These are phyloP conservation scores for Tretioscincus oriximinensis DNA, from an alignment of 2,113 vertebrate species.

Conservation along the genomic window DNA sequence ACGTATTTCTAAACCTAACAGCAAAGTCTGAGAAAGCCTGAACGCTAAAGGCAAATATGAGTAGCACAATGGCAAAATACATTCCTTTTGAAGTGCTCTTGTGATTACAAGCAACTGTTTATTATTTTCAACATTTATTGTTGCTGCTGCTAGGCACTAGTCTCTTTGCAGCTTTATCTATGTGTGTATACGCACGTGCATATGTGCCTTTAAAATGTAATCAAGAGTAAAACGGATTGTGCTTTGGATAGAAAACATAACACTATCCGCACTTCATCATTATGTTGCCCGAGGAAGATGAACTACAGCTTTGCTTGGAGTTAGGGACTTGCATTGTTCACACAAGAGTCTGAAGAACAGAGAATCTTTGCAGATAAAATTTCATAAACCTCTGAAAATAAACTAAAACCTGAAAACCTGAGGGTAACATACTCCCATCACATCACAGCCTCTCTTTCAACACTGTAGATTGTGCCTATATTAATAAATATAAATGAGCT, in stretches of 20 bases:
- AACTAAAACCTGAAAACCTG: background rate
- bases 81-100: background rate
- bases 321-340: conserved; percentile 1
- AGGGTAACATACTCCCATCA: background rate
- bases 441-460: background rate
- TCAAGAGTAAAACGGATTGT: background rate
- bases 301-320: background rate
- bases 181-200: background rate
- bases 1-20: background rate
- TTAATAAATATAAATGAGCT: conserved; percentile 2
- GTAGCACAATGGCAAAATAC: background rate
- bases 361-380: background rate
- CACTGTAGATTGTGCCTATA: background rate
- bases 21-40: background rate
- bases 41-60: background rate
- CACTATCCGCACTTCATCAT: background rate
- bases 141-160: background rate
- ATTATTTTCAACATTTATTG: background rate
- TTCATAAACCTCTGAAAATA: background rate
- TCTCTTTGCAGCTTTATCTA: background rate
- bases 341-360: background rate
- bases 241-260: background rate
- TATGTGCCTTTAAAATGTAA: background rate
- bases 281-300: background rate
- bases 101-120: background rate